phyloP scores from a whole-genome alignment of 2,113 vertebrate genomes.

The Plestiodon gilberti region DNA sequence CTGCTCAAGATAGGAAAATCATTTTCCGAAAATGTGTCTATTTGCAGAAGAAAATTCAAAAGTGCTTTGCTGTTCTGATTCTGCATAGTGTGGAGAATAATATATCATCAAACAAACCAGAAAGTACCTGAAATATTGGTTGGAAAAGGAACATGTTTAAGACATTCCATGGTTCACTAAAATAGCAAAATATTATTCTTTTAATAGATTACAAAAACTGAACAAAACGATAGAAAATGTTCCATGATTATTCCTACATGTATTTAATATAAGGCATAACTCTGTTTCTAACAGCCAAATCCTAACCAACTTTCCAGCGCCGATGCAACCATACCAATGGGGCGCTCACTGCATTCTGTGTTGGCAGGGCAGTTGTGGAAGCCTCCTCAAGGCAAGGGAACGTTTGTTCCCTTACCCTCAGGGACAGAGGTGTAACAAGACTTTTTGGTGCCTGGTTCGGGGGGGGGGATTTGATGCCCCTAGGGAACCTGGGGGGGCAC shows the following conservation, averaged over 20 bases:
- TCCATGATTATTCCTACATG: background rate
- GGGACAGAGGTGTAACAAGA: too few relatives aligned
- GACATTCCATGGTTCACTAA: conserved; percentile 49
- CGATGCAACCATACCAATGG: too few relatives aligned
- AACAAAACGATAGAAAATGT: background rate
- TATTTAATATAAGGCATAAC: background rate
- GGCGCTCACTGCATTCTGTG: too few relatives aligned
- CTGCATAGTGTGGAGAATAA: conserved; percentile 38
- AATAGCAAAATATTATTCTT: conserved; percentile 37
- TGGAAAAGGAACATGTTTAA: background rate
- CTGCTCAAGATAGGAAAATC: conserved; percentile 38
- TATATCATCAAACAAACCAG: conserved; percentile 48
- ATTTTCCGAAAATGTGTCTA: conserved; percentile 38
- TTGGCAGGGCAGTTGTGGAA: too few relatives aligned
- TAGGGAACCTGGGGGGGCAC: too few relatives aligned
- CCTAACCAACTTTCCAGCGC: too few relatives aligned
- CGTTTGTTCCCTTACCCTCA: too few relatives aligned
- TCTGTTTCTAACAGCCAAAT: too few relatives aligned
- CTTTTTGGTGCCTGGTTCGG: too few relatives aligned
- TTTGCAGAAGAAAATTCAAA: conserved; percentile 41
- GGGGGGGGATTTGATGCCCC: too few relatives aligned
- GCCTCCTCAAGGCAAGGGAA: too few relatives aligned
- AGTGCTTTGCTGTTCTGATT: conserved; percentile 53
- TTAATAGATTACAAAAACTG: conserved; percentile 35
- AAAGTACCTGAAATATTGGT: conserved; percentile 36